phyloP scores from a whole-genome alignment of 64 coral and sea anemone genomes.

The Orbicella faveolata region DNA sequence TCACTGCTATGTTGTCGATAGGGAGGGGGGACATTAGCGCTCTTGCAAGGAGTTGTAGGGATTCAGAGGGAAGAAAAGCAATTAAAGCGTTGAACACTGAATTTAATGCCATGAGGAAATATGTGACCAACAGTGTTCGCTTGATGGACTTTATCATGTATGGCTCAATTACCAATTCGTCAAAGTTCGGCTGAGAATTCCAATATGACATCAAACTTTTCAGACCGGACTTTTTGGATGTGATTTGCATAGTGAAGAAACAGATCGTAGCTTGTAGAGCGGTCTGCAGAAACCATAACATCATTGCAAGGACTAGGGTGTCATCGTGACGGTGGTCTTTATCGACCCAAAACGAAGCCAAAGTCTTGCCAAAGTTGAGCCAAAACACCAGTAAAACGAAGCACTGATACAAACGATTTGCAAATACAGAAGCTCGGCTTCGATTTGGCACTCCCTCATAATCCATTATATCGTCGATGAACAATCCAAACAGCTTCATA shows the following conservation, averaged over 20 bases:
- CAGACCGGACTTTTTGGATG: constrained; percentile 15
- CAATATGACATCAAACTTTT: constrained; percentile 36
- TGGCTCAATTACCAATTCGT: constrained; percentile 18
- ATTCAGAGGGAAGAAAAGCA: constrained; percentile 18
- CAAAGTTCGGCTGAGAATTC: constrained; percentile 38
- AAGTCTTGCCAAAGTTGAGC: constrained; percentile 1
- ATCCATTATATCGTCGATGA: not conserved
- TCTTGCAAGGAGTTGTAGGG: not conserved
- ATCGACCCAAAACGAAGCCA: constrained; percentile 26
- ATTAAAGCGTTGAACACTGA: constrained; percentile 13
- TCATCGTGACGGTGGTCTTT: not conserved
- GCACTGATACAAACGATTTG: constrained; percentile 21
- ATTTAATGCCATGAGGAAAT: constrained; percentile 1
- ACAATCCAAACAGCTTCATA: constrained; percentile 41
- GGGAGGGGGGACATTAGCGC: not conserved
- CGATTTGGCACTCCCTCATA: not conserved
- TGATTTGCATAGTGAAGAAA: constrained; percentile 33
- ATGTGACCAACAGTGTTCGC: not conserved
- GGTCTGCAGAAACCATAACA: constrained; percentile 24
- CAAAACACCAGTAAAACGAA: constrained; percentile 20
- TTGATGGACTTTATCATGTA: constrained; percentile 32
- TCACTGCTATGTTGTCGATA: not conserved
- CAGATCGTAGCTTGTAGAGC: constrained; percentile 17
- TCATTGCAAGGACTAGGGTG: not conserved
- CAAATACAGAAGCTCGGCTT: not conserved